Conservation (phyloP, 2,113 vertebrate genomes). For the Halcyon malimbica region DNA sequence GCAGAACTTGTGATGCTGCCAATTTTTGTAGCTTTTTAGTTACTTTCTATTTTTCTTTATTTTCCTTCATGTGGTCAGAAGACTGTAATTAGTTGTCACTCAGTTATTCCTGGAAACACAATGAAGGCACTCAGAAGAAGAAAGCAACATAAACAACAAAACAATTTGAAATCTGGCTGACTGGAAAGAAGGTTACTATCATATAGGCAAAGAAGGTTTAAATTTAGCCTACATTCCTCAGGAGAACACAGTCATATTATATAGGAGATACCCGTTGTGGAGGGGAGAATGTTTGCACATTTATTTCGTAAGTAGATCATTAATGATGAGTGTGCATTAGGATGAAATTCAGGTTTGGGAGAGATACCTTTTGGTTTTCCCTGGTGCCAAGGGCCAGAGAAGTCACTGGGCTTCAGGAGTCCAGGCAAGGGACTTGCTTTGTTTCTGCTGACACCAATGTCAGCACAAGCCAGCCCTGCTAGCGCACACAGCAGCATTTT, state of each 20-base stretch:
- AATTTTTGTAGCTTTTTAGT: slow-evolving; percentile 36
- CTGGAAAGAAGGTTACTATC: background rate
- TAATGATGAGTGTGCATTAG: background rate
- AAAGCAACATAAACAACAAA: slow-evolving; percentile 35
- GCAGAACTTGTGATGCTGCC: slow-evolving; percentile 33
- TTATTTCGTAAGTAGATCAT: background rate
- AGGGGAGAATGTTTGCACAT: background rate
- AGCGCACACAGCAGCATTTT: background rate
- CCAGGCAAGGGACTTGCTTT: background rate
- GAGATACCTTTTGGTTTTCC: background rate
- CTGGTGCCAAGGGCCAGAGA: background rate
- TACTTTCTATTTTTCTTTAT: slow-evolving; percentile 41
- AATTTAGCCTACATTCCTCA: background rate
- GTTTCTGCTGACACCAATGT: background rate
- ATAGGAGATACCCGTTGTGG: background rate
- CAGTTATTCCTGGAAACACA: slow-evolving; percentile 42
- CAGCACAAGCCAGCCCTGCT: background rate
- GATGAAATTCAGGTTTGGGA: background rate
- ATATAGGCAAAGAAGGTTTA: background rate
- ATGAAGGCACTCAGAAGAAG: slow-evolving; percentile 24
- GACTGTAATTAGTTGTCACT: slow-evolving; percentile 59
- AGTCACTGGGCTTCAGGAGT: background rate
- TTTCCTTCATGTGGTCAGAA: slow-evolving; percentile 37
- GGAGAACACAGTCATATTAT: background rate
- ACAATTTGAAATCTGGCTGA: background rate